Base-by-base conservation (phyloP, 2,113 vertebrate species). In the Tetrao urogallus region DNA sequence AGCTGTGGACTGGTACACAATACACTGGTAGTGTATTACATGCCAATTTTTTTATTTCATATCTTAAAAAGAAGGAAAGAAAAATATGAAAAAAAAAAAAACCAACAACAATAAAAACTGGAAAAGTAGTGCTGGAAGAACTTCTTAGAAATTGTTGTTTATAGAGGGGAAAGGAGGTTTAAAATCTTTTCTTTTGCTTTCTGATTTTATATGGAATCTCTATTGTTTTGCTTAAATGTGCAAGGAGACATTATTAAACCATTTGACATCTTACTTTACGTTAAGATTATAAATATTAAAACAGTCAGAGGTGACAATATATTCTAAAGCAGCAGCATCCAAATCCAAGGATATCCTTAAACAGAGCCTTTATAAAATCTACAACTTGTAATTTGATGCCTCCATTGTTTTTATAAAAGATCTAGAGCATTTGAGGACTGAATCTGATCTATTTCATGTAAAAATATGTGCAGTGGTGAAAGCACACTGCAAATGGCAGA, bases 21-120 rank as follows among this genome's bases (percentile, higher is more conserved):
- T 91, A 70, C 24, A 50, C 15, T 65, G n/a, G 8, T 25, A 58
- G n/a, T 73, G 18, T 38, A 79, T 66, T 80, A 43, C 82, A 42
- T 71, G 24, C 20, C 56, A 77, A 86, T 38, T 73, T 96, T 95
- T 81, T 95, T 81, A 20, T 94, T 95, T 93, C 24, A 81, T 64
- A 70, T 27, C 28, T 74, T n/a, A 90, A 82, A 86, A 2, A 0
- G 54, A 30, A 56, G 16, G 54, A 56, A 56, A 30, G 54, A 56
- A 1, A 17, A 92, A 50, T 3, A 11, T 76, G 70, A 69, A 3
- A 65, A 86, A 83, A n/a, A 0, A 36, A 77, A 34, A 48, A 16
- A 34, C 10, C 42, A 76, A 69, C 3, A 65, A 86, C 81, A 36
- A 0, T 36, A 77, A 34, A 69, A 11, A 48, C 15, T 25, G 47